Percentiles rank a stretch among this genome's conserved stretches.
These are phyloP conservation scores for Oxytorus armatus DNA, from an alignment of 2,888 invertebrate species.

Conservation along the genomic window DNA sequence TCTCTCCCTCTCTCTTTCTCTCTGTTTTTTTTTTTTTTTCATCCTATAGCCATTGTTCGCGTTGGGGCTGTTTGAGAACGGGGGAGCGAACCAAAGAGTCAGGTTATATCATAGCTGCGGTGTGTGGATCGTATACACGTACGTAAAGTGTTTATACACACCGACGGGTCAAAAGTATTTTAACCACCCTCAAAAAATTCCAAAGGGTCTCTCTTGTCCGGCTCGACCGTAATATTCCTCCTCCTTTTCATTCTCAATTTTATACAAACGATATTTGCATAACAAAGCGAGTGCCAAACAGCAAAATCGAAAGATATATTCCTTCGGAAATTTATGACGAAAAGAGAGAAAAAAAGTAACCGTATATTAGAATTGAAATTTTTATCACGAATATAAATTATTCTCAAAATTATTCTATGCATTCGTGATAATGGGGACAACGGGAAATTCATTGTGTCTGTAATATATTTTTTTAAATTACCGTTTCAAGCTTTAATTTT, in stretches of 20 bases:
- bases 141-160: conserved; percentile 15
- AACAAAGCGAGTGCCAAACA: not conserved
- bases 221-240: not conserved
- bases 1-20: conserved; percentile 21
- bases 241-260: not conserved
- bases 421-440: no score
- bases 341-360: no score
- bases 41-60: conserved; percentile 39
- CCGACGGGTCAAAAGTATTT: not conserved
- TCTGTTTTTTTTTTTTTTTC: not conserved
- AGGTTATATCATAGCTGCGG: conserved; percentile 42
- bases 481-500: no score
- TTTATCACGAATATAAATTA: no score
- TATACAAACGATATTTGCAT: not conserved
- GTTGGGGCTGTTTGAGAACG: conserved; percentile 59
- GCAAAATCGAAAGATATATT: not conserved
- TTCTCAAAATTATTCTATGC: no score
- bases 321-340: no score
- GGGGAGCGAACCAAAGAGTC: conserved; percentile 59
- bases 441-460: no score
- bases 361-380: no score
- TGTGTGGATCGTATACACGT: conserved; percentile 16
- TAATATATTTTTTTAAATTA: no score
- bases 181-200: conserved; percentile 42
- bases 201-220: not conserved